Conservation (phyloP, 2,797 vertebrate species). For the Peromyscus nudipes region DNA sequence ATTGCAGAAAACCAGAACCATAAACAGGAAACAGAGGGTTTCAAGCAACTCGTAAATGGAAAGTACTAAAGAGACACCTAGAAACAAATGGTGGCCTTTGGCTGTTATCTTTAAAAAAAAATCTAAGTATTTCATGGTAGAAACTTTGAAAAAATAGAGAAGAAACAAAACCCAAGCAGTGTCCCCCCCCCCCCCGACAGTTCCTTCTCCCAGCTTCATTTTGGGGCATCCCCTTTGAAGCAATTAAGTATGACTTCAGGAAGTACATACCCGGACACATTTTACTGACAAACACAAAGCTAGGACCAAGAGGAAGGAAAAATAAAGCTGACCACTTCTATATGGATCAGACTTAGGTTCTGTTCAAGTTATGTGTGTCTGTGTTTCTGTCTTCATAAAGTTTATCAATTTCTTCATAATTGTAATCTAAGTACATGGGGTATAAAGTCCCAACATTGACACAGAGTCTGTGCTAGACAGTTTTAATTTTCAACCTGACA, state of each 20-base stretch:
- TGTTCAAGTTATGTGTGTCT: background rate
- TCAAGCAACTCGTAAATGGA: background rate
- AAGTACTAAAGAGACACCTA: constrained; percentile 1
- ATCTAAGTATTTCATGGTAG: background rate
- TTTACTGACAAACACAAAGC: constrained; percentile 52
- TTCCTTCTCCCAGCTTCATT: background rate
- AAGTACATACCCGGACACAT: background rate
- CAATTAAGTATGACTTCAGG: background rate
- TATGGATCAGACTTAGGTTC: background rate
- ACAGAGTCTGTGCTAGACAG: background rate
- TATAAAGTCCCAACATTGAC: background rate
- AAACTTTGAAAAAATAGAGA: background rate
- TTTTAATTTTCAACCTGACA: background rate
- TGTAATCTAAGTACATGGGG: background rate
- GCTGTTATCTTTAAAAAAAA: too few species aligned
- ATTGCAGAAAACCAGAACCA: constrained; percentile 14
- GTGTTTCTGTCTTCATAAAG: background rate
- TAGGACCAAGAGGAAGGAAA: background rate
- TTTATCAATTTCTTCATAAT: background rate
- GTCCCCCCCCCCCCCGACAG: background rate
- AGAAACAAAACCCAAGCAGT: background rate
- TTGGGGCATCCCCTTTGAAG: background rate
- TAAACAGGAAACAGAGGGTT: constrained; percentile 13
- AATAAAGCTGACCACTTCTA: background rate
- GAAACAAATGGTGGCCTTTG: background rate